phyloP scores from a whole-genome alignment of 1,140 invertebrate species.

The Hyposmocoma kahamanoa region DNA sequence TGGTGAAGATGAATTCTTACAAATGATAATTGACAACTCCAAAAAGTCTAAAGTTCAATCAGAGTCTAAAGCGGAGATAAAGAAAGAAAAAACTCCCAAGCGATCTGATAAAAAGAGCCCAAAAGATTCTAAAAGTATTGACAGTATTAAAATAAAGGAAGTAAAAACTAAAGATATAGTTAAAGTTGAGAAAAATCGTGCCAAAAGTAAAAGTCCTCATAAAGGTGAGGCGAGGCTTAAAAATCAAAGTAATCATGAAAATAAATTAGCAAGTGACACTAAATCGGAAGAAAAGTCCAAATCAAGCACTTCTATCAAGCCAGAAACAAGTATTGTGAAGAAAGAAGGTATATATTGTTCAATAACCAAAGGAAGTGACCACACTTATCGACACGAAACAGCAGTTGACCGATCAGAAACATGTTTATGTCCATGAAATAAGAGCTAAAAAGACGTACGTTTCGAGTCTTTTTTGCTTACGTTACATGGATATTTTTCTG shows the following conservation, averaged over 20 bases:
- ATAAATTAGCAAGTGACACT: background rate
- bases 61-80: background rate
- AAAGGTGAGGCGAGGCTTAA: too few species aligned
- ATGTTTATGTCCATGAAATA: too few species aligned
- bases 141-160: background rate
- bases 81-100: constrained; percentile 14
- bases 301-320: constrained; percentile 3
- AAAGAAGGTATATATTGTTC: too few species aligned
- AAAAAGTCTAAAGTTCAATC: constrained; percentile 21
- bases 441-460: too few species aligned
- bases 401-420: too few species aligned
- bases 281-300: constrained; percentile 7
- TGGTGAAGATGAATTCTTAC: constrained; percentile 88
- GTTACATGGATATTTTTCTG: too few species aligned
- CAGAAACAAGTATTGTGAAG: too few species aligned
- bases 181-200: constrained; percentile 13
- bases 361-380: too few species aligned
- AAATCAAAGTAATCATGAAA: too few species aligned
- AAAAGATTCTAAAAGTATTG: constrained; percentile 8
- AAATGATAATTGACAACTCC: constrained; percentile 78
- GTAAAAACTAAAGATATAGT: constrained; percentile 9
- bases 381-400: too few species aligned
- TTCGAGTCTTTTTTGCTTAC: too few species aligned
- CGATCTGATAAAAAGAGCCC: constrained; percentile 9
- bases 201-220: too few species aligned